Conservation (phyloP, 2,113 vertebrate genomes). For the Strix uralensis region DNA sequence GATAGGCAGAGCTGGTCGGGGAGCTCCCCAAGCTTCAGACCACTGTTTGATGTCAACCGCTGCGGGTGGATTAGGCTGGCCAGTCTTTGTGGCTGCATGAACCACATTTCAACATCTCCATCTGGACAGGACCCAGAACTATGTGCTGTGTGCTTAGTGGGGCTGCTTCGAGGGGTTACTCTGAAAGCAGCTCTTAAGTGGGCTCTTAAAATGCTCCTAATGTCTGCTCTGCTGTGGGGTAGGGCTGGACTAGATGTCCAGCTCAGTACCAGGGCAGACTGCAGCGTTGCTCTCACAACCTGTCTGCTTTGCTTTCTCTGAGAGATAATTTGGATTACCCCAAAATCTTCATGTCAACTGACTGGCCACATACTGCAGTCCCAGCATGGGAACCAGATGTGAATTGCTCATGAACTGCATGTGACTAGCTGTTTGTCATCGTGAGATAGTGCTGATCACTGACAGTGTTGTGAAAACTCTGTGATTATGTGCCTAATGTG, state of each 20-base stretch:
- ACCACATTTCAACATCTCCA: neutral
- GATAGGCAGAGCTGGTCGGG: neutral
- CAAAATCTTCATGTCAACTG: neutral
- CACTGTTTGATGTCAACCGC: neutral
- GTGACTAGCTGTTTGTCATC: neutral
- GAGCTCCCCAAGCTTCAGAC: neutral
- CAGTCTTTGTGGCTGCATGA: neutral
- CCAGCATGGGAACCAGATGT: neutral
- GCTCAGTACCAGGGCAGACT: neutral
- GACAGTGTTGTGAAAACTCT: neutral
- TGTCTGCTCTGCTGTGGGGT: neutral
- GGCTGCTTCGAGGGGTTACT: neutral
- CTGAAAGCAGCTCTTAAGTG: neutral
- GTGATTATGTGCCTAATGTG: neutral
- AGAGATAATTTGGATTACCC: neutral
- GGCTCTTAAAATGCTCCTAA: neutral
- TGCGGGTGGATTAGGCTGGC: neutral
- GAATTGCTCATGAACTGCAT: neutral
- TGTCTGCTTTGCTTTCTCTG: neutral
- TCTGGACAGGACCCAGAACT: neutral
- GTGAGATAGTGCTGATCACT: neutral
- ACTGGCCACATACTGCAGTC: neutral
- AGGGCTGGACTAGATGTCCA: neutral
- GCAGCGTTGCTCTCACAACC: neutral
- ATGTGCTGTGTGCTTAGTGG: neutral